A percentile compares a stretch with the other conserved stretches of the same genome.
Conservation (phyloP, 2,888 invertebrate species). For the Drosophila meridiana region DNA sequence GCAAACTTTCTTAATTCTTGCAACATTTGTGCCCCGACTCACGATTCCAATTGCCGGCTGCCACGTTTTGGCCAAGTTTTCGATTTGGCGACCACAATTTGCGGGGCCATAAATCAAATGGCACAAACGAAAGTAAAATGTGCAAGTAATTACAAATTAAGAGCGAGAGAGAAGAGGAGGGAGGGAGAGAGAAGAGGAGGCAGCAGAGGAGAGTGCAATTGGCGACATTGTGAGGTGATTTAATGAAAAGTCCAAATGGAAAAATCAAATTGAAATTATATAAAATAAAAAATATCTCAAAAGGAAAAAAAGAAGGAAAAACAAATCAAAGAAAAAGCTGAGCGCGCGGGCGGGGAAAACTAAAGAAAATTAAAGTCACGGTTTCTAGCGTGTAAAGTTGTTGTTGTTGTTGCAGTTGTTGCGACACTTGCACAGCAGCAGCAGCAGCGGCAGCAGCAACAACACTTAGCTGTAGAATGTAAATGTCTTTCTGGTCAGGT, state of each 20-base stretch:
- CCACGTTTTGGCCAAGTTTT: slow-evolving; percentile 60
- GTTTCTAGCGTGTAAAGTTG: slow-evolving; percentile 80
- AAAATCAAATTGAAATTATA: slow-evolving; percentile 73
- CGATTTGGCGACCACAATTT: slow-evolving; percentile 54
- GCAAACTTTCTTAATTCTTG: slow-evolving; percentile 51
- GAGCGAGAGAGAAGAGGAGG: slow-evolving; percentile 21
- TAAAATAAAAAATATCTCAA: slow-evolving; percentile 44
- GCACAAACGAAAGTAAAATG: slow-evolving; percentile 73
- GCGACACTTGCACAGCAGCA: slow-evolving; percentile 68
- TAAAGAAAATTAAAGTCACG: slow-evolving; percentile 82
- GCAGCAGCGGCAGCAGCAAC: slow-evolving; percentile 49
- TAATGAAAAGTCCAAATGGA: slow-evolving; percentile 72
- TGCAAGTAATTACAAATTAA: slow-evolving; percentile 76
- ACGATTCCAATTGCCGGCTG: slow-evolving; percentile 72
- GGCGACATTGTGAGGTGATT: slow-evolving; percentile 72
- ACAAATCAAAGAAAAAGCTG: slow-evolving; percentile 68
- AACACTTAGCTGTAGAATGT: slow-evolving; percentile 72
- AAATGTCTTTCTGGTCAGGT: slow-evolving; percentile 79
- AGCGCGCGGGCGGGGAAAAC: slow-evolving; percentile 29
- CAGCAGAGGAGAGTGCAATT: slow-evolving; percentile 31
- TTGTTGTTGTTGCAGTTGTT: slow-evolving; percentile 55
- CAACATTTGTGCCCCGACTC: slow-evolving; percentile 48
- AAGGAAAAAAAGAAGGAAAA: slow-evolving; percentile 21
- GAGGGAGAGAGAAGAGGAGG: not conserved
- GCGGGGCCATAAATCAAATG: slow-evolving; percentile 71